Base-by-base conservation (phyloP, 2,888 invertebrate genomes). In the Pheosia tremula region DNA sequence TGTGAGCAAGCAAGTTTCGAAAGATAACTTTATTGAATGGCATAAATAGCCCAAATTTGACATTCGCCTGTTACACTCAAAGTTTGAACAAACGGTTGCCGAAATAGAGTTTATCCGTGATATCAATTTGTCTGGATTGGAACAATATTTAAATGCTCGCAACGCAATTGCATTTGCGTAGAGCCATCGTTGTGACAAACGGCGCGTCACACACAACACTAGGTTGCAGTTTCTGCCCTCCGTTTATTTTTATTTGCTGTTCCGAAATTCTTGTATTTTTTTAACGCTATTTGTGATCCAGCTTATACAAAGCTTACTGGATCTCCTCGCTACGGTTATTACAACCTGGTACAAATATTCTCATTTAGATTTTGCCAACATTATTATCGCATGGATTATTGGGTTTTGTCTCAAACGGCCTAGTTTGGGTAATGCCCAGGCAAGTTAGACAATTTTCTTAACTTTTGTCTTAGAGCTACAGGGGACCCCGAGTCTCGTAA, bases 391-490 rank as follows among this genome's bases (percentile, higher is more conserved):
- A 11, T 47, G n/a, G n/a, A 47, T 4, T 47, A 4, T n/a, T 47
- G 11, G 47, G 5, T n/a, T n/a, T n/a, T 47, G 47, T 11, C n/a
- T 7, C 13, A 49, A 13, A 13, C 13, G 7, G 24, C 59, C 56
- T 52, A 43, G 64, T 13, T 67, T 58, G 58, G 37, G 57, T 49
- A 50, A 63, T 59, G 67, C 64, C 58, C 4, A 63, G 69, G 63
- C 4, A 63, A 71, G 63, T 67, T 61, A 64, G 60, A 61, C 60
- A 61, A 66, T 66, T 63, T 59, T 10, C 52, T 56, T 52, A 50
- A 45, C 54, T 56, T 63, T 52, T 62, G 63, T 57, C 57, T 58
- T 57, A 58, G 59, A 64, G 41, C 54, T 62, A 71, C 59, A 37
- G 37, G 50, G 24, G 24, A 53, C 36, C 52, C 13, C 53, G 53